Evolutionary conservation across 2,113 vertebrate species (phyloP).

Genomic region (Indicator maculatus): DNA sequence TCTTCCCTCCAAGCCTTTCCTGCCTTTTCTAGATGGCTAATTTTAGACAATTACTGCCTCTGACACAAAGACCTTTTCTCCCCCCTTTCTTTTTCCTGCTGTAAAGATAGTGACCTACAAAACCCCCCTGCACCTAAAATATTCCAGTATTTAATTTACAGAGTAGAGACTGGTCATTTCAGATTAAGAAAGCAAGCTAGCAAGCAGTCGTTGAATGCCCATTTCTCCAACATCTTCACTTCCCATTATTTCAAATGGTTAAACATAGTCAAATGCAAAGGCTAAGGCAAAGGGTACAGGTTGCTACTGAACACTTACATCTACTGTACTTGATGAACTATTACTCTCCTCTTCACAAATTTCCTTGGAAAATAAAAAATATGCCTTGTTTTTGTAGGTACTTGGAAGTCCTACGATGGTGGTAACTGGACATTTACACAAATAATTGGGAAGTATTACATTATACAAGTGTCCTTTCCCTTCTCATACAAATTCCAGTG

Average conservation of each 20-base stretch:
- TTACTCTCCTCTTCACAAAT: not conserved
- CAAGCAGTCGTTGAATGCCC: not conserved
- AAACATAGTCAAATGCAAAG: not conserved
- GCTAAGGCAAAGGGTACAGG: not conserved
- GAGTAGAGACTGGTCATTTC: not conserved
- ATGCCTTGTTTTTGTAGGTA: not conserved
- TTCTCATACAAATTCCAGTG: not conserved
- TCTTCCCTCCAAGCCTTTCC: slow-evolving; percentile 34
- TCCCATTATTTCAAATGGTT: not conserved
- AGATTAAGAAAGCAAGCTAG: not conserved
- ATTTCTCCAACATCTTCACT: not conserved
- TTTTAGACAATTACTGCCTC: slow-evolving; percentile 67
- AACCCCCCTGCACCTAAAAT: slow-evolving; percentile 41
- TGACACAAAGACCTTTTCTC: slow-evolving; percentile 55
- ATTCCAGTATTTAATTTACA: not conserved
- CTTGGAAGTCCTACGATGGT: not conserved
- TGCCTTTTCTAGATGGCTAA: slow-evolving; percentile 65
- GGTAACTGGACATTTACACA: not conserved
- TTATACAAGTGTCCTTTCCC: not conserved
- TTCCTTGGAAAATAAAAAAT: not conserved
- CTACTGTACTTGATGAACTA: not conserved
- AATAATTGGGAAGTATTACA: not conserved
- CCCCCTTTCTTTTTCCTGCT: slow-evolving; percentile 6
- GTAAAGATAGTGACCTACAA: slow-evolving; percentile 62
- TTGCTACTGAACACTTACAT: not conserved